These are phyloP conservation scores for Nowickia ferox DNA, from an alignment of 2,888 invertebrate species.

Conservation along the genomic window DNA sequence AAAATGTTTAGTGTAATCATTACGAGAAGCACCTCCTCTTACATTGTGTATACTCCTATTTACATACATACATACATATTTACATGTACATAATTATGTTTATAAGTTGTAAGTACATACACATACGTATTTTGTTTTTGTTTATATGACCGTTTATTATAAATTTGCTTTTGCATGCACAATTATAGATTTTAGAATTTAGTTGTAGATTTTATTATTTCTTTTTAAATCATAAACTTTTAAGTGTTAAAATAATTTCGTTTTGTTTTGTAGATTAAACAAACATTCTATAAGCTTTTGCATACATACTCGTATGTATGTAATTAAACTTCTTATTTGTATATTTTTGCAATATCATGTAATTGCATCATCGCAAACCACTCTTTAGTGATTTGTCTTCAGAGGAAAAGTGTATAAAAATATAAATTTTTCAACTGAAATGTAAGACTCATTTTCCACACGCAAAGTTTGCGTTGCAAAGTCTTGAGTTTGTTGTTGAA, in stretches of 20 bases:
- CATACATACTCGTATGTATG: no score
- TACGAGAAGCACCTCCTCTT: not conserved
- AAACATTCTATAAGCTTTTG: constrained; percentile 15
- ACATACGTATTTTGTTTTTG: no score
- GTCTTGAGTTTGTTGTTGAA: no score
- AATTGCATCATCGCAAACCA: no score
- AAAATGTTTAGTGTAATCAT: constrained; percentile 17
- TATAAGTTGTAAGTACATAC: no score
- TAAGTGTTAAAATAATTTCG: constrained; percentile 6
- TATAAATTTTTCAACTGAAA: no score
- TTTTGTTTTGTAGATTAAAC: constrained; percentile 29
- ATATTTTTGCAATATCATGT: not conserved
- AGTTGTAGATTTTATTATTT: not conserved
- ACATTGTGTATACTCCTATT: no score
- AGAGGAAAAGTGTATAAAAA: no score
- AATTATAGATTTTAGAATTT: constrained; percentile 12
- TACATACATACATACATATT: not conserved
- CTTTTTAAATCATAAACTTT: not conserved
- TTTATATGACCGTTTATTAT: not conserved
- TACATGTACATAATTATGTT: not conserved
- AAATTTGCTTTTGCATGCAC: not conserved
- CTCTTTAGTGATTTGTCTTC: no score
- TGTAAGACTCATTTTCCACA: no score
- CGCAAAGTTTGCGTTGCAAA: no score
- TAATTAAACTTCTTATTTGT: constrained; percentile 1